A percentile compares a stretch with the other conserved stretches of the same genome.
phyloP scores from a whole-genome alignment of 2,113 vertebrate species.

The Menura novaehollandiae region DNA sequence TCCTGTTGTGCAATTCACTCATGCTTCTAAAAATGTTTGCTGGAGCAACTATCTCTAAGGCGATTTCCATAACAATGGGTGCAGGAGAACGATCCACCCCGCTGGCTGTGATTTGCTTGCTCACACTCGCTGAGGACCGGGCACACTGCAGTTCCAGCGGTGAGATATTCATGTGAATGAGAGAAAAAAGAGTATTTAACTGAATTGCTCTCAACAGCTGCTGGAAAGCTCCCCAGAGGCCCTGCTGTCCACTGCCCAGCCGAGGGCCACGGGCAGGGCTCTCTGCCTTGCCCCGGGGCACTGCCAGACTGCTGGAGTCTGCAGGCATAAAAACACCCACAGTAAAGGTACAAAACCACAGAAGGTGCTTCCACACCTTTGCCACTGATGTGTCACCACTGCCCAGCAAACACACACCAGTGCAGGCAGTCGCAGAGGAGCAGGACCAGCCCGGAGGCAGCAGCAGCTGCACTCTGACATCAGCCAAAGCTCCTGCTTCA shows the following conservation, averaged over 20 bases:
- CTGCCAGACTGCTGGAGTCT: background rate
- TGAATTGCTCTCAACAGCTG: background rate
- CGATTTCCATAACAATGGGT: conserved; percentile 38
- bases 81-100: background rate
- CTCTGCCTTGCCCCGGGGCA: background rate
- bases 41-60: conserved; percentile 17
- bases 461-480: background rate
- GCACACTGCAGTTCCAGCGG: rapidly evolving
- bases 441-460: rapidly evolving
- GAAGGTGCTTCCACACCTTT: background rate
- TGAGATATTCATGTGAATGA: background rate
- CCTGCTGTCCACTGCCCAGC: background rate
- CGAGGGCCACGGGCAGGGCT: background rate
- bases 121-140: rapidly evolving
- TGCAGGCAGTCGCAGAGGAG: background rate
- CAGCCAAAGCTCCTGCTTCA: background rate
- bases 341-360: background rate
- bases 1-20: background rate
- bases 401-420: background rate
- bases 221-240: background rate
- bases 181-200: background rate
- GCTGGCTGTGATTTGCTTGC: background rate
- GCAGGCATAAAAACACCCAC: background rate
- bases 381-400: background rate
- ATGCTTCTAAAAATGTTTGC: background rate